Evolutionary conservation across 2,113 vertebrate species (phyloP).

Genomic region (Lanius collurio): DNA sequence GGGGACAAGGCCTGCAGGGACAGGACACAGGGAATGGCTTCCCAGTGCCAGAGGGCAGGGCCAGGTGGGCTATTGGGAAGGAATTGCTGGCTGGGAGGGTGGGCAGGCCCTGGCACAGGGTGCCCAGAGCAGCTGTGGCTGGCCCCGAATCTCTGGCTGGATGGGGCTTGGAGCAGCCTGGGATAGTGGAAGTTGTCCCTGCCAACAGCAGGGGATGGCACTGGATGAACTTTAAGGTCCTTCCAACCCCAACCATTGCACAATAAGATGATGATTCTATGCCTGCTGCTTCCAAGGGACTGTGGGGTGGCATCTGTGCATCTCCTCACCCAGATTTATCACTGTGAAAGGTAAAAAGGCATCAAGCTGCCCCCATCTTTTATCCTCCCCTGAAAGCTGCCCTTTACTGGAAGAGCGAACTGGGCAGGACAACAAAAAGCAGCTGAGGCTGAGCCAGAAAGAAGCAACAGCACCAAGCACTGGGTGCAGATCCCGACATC

Average conservation of each 20-base stretch:
- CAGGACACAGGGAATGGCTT: no score
- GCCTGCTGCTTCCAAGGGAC: not conserved
- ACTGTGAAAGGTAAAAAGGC: not conserved
- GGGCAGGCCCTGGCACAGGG: not conserved
- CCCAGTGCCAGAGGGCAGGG: no score
- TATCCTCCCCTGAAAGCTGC: not conserved
- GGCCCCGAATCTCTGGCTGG: not conserved
- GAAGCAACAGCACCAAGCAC: not conserved
- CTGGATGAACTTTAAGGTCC: not conserved
- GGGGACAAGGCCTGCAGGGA: not conserved
- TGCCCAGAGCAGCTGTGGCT: not conserved
- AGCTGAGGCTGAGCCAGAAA: rapidly evolving
- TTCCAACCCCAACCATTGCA: not conserved
- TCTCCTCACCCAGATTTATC: not conserved
- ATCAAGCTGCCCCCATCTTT: not conserved
- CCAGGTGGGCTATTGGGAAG: no score
- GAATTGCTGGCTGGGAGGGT: rapidly evolving
- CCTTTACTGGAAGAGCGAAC: not conserved
- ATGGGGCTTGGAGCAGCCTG: rapidly evolving
- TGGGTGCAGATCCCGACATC: not conserved
- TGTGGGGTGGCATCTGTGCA: not conserved
- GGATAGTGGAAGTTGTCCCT: not conserved
- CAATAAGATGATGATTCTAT: not conserved
- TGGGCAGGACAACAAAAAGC: not conserved
- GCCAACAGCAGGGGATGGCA: not conserved